phyloP scores from a whole-genome alignment of 2,888 invertebrate genomes.

The Falcaria lacertinaria region DNA sequence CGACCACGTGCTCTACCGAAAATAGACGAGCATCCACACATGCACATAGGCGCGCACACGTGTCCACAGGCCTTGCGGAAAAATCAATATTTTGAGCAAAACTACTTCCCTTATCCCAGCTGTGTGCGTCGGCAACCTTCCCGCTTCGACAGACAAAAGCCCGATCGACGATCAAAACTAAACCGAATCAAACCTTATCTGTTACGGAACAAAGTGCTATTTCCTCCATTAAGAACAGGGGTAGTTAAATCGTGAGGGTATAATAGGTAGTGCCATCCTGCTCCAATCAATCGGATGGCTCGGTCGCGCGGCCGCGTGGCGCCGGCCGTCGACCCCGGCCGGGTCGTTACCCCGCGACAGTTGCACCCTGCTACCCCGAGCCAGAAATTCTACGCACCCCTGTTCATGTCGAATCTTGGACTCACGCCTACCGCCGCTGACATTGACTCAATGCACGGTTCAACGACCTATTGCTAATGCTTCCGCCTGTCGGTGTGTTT shows the following conservation, averaged over 20 bases:
- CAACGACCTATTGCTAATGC: constrained; percentile 53
- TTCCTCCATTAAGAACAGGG: constrained; percentile 49
- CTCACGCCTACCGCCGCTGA: constrained; percentile 57
- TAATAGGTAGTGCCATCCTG: constrained; percentile 56
- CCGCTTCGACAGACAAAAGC: constrained; percentile 29
- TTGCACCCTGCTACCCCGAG: constrained; percentile 76
- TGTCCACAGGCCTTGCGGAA: constrained; percentile 64
- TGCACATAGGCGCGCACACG: constrained; percentile 29
- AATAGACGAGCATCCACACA: constrained; percentile 65
- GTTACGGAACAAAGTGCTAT: constrained; percentile 53
- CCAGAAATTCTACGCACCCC: constrained; percentile 58
- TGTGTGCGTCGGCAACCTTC: constrained; percentile 59
- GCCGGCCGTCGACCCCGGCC: constrained; percentile 70
- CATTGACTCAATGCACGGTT: constrained; percentile 70
- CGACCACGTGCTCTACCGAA: constrained; percentile 74
- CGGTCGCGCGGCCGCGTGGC: constrained; percentile 72
- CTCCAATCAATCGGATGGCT: constrained; percentile 75
- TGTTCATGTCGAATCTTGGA: constrained; percentile 71
- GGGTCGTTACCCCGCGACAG: constrained; percentile 74
- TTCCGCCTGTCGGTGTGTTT: constrained; percentile 60
- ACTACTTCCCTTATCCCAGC: constrained; percentile 69
- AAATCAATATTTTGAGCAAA: constrained; percentile 80
- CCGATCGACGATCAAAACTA: constrained; percentile 28
- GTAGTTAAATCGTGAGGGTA: constrained; percentile 68
- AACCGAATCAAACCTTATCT: constrained; percentile 59